Conservation (phyloP, 2,113 vertebrate genomes). For the Myrmecobius fasciatus region DNA sequence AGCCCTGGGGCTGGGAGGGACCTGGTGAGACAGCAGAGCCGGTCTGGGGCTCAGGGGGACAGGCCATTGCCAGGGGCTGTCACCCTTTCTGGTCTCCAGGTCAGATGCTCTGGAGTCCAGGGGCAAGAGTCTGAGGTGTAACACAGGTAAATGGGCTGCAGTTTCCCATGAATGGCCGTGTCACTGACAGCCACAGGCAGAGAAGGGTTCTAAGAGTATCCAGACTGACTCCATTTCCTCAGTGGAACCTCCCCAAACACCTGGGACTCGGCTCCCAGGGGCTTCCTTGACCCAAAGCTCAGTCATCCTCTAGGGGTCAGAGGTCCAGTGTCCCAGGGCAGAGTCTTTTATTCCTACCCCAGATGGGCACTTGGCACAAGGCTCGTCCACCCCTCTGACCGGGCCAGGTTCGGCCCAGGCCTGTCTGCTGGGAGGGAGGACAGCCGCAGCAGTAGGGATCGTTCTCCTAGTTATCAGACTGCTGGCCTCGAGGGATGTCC, state of each 20-base stretch:
- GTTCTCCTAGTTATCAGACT: neutral
- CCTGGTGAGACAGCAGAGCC: neutral
- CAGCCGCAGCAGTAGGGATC: no score
- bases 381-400: neutral
- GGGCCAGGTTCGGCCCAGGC: neutral
- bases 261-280: neutral
- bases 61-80: neutral
- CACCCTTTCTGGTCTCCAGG: neutral
- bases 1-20: no score
- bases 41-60: no score
- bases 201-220: neutral
- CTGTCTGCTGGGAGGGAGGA: neutral
- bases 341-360: neutral
- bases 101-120: neutral
- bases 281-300: neutral
- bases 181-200: neutral
- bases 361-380: neutral
- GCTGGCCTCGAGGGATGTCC: neutral
- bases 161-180: neutral
- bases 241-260: neutral
- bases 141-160: neutral
- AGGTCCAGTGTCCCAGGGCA: neutral
- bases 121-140: no score
- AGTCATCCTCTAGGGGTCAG: neutral
- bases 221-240: neutral